Conservation (phyloP, 2,888 invertebrate species). For the Cheilosia pagana region DNA sequence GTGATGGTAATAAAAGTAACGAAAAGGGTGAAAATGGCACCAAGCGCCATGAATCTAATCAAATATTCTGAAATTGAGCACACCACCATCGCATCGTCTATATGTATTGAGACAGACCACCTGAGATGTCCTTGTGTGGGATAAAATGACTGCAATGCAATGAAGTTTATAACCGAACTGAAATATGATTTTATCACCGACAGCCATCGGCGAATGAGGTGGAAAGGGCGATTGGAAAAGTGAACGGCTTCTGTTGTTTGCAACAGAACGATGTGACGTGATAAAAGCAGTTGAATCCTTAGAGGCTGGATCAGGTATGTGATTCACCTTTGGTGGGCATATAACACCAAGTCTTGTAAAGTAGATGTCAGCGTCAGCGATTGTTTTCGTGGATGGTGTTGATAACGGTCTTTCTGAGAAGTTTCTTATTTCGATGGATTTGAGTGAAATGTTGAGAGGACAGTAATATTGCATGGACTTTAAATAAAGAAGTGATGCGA, state of each 20-base stretch:
- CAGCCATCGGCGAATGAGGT: neutral
- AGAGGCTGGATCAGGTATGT: conserved; percentile 15
- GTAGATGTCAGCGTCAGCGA: neutral
- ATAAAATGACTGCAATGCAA: conserved; percentile 44
- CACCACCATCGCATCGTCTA: neutral
- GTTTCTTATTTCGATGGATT: neutral
- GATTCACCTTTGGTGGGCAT: neutral
- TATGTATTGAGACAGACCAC: neutral
- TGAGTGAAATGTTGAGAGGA: neutral
- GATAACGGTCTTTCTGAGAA: neutral
- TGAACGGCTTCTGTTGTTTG: conserved; percentile 41
- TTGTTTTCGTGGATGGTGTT: neutral
- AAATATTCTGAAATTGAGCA: conserved; percentile 39
- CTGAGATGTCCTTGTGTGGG: conserved; percentile 23
- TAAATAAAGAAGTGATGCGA: neutral
- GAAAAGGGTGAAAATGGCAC: too few species aligned
- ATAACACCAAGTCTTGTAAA: neutral
- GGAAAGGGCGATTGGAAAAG: neutral
- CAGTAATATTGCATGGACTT: neutral
- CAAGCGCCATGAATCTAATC: conserved; percentile 36
- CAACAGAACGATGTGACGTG: conserved; percentile 45
- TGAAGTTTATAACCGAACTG: conserved; percentile 53
- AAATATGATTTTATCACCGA: conserved; percentile 61
- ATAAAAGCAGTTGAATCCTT: conserved; percentile 60
- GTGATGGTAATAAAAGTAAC: too few species aligned